These are phyloP conservation scores for Gryllus longicercus DNA, from an alignment of 2,888 invertebrate genomes.

Conservation along the genomic window DNA sequence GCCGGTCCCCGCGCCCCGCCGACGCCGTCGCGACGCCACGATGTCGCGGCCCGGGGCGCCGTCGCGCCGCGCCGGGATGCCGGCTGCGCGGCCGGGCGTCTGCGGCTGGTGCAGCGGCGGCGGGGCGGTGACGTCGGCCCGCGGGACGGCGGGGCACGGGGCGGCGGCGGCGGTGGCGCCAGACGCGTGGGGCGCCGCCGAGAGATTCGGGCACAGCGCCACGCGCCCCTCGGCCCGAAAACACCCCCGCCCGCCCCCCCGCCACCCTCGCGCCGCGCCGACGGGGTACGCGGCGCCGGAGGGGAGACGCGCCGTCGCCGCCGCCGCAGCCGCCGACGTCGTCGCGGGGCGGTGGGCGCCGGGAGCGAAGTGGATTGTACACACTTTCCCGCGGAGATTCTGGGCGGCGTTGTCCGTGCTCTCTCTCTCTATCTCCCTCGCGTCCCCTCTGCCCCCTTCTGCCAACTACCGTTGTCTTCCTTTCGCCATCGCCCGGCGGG, in stretches of 20 bases:
- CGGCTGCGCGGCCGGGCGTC: neutral
- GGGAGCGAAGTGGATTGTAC: constrained; percentile 4
- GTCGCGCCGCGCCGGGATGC: too few species aligned
- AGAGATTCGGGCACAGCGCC: neutral
- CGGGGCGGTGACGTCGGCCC: neutral
- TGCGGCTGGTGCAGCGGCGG: neutral
- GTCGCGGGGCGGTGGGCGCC: neutral
- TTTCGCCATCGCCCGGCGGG: too few species aligned
- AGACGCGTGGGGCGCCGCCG: neutral
- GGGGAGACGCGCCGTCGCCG: neutral
- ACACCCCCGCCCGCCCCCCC: neutral
- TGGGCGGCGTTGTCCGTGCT: neutral
- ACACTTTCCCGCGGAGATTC: neutral
- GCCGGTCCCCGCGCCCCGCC: neutral
- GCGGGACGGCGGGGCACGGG: neutral
- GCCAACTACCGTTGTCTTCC: too few species aligned
- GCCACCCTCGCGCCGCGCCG: neutral
- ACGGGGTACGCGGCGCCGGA: neutral
- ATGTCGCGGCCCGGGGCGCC: neutral
- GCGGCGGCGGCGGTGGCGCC: neutral
- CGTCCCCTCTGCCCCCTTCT: too few species aligned
- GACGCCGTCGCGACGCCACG: neutral
- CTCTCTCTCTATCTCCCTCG: too few species aligned
- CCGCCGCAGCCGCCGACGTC: too few species aligned
- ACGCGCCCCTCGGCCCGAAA: neutral